phyloP scores from a whole-genome alignment of 2,113 vertebrate species.

The Takifugu bimaculatus region DNA sequence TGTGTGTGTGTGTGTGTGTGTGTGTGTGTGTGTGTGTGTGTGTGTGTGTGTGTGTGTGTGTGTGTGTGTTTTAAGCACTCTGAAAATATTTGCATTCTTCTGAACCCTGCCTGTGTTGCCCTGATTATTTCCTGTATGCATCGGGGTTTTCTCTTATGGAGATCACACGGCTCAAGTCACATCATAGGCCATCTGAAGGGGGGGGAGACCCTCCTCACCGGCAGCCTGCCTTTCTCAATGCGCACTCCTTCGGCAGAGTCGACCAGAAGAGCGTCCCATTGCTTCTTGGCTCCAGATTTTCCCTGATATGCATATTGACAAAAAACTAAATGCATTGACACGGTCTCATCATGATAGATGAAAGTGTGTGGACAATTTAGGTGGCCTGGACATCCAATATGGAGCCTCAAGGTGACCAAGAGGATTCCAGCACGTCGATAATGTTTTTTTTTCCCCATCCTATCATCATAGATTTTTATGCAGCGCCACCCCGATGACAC shows the following conservation, averaged over 20 bases:
- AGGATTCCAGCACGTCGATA: constrained; percentile 38
- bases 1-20: constrained; percentile 17
- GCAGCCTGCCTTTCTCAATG: constrained; percentile 30
- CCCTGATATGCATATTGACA: constrained; percentile 35
- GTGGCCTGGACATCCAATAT: constrained; percentile 18
- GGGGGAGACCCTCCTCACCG: constrained; percentile 35
- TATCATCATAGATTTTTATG: constrained; percentile 7
- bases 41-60: constrained; percentile 15
- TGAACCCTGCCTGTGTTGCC: constrained; percentile 70
- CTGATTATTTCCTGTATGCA: constrained; percentile 76
- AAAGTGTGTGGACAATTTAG: constrained; percentile 16
- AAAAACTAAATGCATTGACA: constrained; percentile 39
- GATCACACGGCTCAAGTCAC: constrained; percentile 68
- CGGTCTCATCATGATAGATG: constrained; percentile 38
- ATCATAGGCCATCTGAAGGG: constrained; percentile 60
- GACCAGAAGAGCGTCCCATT: constrained; percentile 18
- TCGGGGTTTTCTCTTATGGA: constrained; percentile 64
- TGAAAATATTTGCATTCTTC: constrained; percentile 77
- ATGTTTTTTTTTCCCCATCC: constrained; percentile 27
- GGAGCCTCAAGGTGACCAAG: constrained; percentile 46
- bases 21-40: constrained; percentile 11
- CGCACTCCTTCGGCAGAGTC: constrained; percentile 26
- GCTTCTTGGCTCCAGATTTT: constrained; percentile 16
- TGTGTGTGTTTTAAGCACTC: constrained; percentile 62
- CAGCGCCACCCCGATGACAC: background rate